Conservation (phyloP, 92 coral and sea anemone genomes). For the Bergia sp. region DNA sequence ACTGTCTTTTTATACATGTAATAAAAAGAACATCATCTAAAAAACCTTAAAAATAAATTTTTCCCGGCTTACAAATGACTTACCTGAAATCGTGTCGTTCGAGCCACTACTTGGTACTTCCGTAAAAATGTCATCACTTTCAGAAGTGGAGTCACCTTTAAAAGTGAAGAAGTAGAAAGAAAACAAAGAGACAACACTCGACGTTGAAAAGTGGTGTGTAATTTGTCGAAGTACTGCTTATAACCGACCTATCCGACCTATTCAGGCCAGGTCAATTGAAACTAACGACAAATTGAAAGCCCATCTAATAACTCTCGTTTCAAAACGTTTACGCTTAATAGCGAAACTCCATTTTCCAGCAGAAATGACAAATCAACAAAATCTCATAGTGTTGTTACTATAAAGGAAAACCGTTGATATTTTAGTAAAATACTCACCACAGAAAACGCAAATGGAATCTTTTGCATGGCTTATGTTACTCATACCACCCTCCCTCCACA, state of each 20-base stretch:
- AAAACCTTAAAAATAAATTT: background rate
- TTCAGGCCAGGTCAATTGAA: no score
- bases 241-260: no score
- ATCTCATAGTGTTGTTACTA: no score
- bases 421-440: no score
- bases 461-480: no score
- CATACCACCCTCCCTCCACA: no score
- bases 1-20: background rate
- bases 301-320: no score
- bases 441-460: no score
- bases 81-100: conserved; percentile 10
- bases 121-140: background rate
- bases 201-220: background rate
- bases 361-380: no score
- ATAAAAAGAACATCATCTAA: background rate
- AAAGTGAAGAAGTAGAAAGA: background rate
- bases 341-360: no score
- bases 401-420: no score
- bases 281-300: no score
- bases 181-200: background rate
- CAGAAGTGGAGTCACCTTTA: background rate
- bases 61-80: background rate
- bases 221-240: background rate
- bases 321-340: background rate
- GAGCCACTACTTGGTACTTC: background rate